Evolutionary conservation across 2,888 invertebrate genomes (phyloP), one percentile per base, ranked within the genome.

Genomic region (Tachina lurida): DNA sequence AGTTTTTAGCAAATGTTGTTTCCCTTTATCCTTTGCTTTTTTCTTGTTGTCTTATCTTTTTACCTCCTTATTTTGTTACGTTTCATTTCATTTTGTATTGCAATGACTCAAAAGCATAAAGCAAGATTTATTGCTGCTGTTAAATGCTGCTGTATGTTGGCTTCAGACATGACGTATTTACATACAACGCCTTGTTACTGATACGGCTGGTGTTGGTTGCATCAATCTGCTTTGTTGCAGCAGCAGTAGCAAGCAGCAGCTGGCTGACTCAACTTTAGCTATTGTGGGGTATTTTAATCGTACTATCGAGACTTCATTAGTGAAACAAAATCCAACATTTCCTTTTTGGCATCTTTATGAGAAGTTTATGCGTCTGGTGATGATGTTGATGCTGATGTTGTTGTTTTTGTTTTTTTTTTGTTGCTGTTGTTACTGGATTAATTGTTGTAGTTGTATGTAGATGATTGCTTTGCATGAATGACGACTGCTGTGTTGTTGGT

Each of bases 261-360:
- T 71, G 70, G 7, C 60, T 63, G 68, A 52, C 31, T 58, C 15
- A 41, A 67, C 56, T 80, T 73, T 67, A 60, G 60, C 60, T 31
- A n/a, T 71, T 75, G 74, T 67, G 75, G 74, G 78, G 81, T 71
- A 81, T 83, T 87, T 82, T 87, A 86, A 87, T 87, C 87, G 83
- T 65, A 84, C 88, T 84, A 85, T 83, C 83, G 87, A 86, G 88
- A 87, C 87, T 88, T 87, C 86, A 88, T 87, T 87, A 87, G 83
- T 76, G 73, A 80, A 83, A 87, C 73, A 87, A 70, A 86, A 76
- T 76, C 81, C 76, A 80, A 79, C 75, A 82, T 79, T 84, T 86
- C 80, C 75, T 81, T 74, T 85, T 87, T 85, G 76, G 47, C 79
- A 68, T 75, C 79, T 84, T 84, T 70, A 80, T 73, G 77, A 62